Evolutionary conservation across 2,113 vertebrate species (phyloP).

Genomic region (Engystomops pustulosus): DNA sequence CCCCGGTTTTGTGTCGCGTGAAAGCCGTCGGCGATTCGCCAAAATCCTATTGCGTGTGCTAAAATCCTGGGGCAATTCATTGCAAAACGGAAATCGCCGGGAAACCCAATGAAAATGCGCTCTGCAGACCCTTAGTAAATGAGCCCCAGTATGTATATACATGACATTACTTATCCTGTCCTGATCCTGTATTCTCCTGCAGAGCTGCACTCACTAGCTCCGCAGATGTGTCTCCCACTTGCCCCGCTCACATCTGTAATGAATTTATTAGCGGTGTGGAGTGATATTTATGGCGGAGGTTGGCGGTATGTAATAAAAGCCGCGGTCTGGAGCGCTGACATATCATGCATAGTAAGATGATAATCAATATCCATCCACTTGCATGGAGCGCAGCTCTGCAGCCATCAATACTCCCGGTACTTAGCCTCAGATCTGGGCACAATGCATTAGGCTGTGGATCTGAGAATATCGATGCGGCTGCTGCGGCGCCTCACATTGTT

Average conservation of each 20-base stretch:
- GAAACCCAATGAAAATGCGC: too few species aligned
- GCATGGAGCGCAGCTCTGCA: background rate
- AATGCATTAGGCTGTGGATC: background rate
- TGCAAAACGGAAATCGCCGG: too few species aligned
- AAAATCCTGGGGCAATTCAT: too few species aligned
- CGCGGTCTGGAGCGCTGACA: background rate
- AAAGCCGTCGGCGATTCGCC: too few species aligned
- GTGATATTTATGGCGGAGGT: background rate
- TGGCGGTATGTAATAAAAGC: background rate
- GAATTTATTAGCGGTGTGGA: background rate
- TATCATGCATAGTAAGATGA: background rate
- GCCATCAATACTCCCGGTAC: background rate
- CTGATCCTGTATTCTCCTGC: too few species aligned
- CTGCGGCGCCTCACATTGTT: background rate
- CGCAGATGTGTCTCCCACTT: too few species aligned
- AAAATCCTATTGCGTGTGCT: too few species aligned
- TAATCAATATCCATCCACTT: slow-evolving; percentile 17
- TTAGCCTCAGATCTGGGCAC: background rate
- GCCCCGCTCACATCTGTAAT: background rate
- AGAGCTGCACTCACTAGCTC: background rate
- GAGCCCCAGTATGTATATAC: too few species aligned
- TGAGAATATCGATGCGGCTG: background rate
- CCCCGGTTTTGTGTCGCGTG: too few species aligned
- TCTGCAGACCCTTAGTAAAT: too few species aligned
- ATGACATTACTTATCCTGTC: too few species aligned